These are phyloP conservation scores for Coecobrya sp. DNA, from an alignment of 2,888 invertebrate genomes.

Conservation along the genomic window DNA sequence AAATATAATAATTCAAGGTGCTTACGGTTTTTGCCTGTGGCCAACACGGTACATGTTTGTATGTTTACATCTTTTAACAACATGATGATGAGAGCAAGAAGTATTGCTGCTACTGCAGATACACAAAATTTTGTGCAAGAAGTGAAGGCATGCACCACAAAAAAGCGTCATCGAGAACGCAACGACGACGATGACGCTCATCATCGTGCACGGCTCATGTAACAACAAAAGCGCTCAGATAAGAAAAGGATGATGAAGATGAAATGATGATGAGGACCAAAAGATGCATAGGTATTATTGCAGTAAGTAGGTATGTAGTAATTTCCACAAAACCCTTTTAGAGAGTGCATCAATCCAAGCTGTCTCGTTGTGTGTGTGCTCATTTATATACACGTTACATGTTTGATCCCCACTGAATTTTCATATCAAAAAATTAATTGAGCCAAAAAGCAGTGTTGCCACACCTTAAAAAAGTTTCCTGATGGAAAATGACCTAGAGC, in stretches of 20 bases:
- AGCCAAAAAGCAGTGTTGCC: conserved; percentile 76
- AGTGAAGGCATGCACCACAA: conserved; percentile 23
- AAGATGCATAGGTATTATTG: conserved; percentile 5
- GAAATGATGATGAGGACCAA: not conserved
- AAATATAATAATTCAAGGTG: conserved; percentile 60
- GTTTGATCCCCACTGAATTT: conserved; percentile 68
- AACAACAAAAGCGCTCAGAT: conserved; percentile 57
- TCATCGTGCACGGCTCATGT: conserved; percentile 41
- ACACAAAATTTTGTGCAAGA: conserved; percentile 19
- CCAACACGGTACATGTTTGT: conserved; percentile 51
- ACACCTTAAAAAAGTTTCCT: conserved; percentile 79
- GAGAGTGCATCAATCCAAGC: conserved; percentile 36
- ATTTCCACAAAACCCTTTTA: conserved; percentile 48
- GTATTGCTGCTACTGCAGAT: conserved; percentile 70
- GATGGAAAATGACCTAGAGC: conserved; percentile 77
- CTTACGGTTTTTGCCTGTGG: conserved; percentile 73
- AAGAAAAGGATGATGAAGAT: conserved; percentile 10
- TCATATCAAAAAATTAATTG: conserved; percentile 82
- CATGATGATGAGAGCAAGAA: conserved; percentile 37
- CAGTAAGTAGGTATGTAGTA: not conserved
- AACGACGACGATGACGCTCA: conserved; percentile 36
- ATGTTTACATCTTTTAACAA: conserved; percentile 68
- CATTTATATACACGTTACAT: conserved; percentile 55
- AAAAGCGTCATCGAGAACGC: conserved; percentile 17
- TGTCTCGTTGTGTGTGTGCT: conserved; percentile 58